Evolutionary conservation across 2,113 vertebrate species (phyloP).

Genomic region (Mixornis gularis): DNA sequence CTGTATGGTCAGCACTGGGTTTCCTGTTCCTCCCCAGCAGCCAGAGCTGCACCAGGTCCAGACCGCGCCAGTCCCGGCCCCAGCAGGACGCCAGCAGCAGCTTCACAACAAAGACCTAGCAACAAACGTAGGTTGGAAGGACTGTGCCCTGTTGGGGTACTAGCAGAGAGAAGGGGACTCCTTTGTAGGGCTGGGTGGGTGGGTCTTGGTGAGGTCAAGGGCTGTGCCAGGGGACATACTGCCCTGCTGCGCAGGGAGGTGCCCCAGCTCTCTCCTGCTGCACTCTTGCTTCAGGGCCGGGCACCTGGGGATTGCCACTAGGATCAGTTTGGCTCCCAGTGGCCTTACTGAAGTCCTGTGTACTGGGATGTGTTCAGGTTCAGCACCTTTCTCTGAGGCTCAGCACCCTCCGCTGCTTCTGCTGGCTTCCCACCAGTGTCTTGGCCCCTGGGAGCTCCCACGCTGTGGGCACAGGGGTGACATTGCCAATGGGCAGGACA

Average conservation of each 20-base stretch:
- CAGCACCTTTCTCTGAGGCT: background rate
- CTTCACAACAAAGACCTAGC: background rate
- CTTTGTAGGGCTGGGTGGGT: background rate
- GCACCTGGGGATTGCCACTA: fast-evolving
- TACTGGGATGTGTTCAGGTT: background rate
- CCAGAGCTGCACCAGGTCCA: background rate
- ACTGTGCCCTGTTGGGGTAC: fast-evolving
- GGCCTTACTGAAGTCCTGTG: fast-evolving
- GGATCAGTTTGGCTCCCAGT: background rate
- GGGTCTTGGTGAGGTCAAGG: fast-evolving
- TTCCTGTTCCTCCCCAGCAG: constrained; percentile 17
- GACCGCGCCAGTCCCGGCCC: background rate
- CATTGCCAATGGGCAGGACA: fast-evolving
- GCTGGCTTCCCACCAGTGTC: background rate
- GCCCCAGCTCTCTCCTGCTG: background rate
- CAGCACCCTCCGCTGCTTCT: background rate
- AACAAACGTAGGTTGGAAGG: background rate
- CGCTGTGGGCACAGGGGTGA: background rate
- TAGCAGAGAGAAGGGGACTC: background rate
- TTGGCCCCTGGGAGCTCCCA: background rate
- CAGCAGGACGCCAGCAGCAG: background rate
- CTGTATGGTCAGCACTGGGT: constrained; percentile 35
- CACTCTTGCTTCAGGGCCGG: background rate
- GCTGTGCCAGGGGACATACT: background rate
- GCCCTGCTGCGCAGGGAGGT: background rate